These are phyloP conservation scores for Luffia ferchaultella DNA, from an alignment of 2,888 invertebrate species.

Conservation along the genomic window DNA sequence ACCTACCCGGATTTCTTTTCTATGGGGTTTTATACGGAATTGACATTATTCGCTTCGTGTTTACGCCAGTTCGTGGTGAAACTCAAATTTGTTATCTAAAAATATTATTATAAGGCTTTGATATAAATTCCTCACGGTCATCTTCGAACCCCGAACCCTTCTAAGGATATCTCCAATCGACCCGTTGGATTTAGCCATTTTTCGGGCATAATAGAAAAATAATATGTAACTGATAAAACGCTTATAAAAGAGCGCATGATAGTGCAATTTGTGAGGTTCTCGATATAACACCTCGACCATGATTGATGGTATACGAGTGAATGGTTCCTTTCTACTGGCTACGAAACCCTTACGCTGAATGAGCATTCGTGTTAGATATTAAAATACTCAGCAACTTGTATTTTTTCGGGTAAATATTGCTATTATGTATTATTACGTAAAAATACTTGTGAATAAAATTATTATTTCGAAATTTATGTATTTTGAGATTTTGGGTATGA, in stretches of 20 bases:
- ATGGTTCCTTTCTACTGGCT: background rate
- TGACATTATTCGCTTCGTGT: too few relatives aligned
- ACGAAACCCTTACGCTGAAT: background rate
- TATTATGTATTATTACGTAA: too few relatives aligned
- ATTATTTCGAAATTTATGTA: too few relatives aligned
- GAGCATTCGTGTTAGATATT: background rate
- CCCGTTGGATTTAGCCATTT: background rate
- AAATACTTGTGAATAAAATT: too few relatives aligned
- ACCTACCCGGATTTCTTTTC: too few relatives aligned
- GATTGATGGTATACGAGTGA: background rate
- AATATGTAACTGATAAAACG: slow-evolving; percentile 23
- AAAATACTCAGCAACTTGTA: background rate
- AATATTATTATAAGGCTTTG: too few relatives aligned
- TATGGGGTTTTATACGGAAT: too few relatives aligned
- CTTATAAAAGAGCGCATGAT: slow-evolving; percentile 43
- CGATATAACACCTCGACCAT: slow-evolving; percentile 36
- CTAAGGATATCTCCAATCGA: background rate
- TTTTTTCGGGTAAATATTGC: too few relatives aligned
- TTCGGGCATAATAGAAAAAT: slow-evolving; percentile 1
- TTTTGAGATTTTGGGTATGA: too few relatives aligned
- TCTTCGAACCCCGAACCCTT: background rate
- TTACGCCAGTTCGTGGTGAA: too few relatives aligned
- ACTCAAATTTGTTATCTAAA: too few relatives aligned
- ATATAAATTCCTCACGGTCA: background rate
- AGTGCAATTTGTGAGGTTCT: slow-evolving; percentile 42